Evolutionary conservation across 2,113 vertebrate genomes (phyloP), one percentile per base, ranked within the genome.

Genomic region (Campylomormyrus numenius): DNA sequence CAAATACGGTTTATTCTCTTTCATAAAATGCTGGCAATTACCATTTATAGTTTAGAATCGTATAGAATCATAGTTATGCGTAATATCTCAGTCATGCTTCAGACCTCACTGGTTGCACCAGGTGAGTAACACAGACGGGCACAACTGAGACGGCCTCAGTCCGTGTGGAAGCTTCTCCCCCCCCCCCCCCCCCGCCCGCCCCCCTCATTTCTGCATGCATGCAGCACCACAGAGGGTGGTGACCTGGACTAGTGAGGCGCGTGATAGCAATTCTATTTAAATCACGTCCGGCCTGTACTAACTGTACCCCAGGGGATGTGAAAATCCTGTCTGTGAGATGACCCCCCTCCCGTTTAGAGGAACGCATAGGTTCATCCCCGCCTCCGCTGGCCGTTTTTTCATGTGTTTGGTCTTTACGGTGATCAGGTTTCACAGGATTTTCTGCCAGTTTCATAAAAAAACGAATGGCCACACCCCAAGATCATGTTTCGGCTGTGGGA

Each of bases 351-450:
- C 17, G 0, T 27, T 35, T 9, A 46, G 39, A 66, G 50, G 11
- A 39, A 24, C 46, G 15, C 27, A 88, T 3, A 48, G 56, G 87
- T 6, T 21, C 42, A 15, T 46, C 62, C 45, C 85, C 49, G 15
- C 49, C 85, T 53, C 50, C n/a, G 5, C 85, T 52, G 62, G 66
- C 88, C 48, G 8, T 77, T 77, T 89, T 50, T 89, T 50, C 49
- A 6, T 50, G 53, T 11, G 13, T 45, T 45, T 50, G 21, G 42
- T 56, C 8, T 46, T 89, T 45, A 35, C 17, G 11, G 48, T 52
- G 85, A 87, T 89, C 74, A 89, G 70, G 80, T 89, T 84, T 89
- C 88, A 56, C 88, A 15, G 88, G 48, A 83, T 89, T 84, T 56
- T 80, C 49, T 70, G 48, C 27, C 19, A 35, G 45, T 13, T 77